Base-by-base conservation (phyloP, 2,888 invertebrate genomes). In the Hecatera dysodea region DNA sequence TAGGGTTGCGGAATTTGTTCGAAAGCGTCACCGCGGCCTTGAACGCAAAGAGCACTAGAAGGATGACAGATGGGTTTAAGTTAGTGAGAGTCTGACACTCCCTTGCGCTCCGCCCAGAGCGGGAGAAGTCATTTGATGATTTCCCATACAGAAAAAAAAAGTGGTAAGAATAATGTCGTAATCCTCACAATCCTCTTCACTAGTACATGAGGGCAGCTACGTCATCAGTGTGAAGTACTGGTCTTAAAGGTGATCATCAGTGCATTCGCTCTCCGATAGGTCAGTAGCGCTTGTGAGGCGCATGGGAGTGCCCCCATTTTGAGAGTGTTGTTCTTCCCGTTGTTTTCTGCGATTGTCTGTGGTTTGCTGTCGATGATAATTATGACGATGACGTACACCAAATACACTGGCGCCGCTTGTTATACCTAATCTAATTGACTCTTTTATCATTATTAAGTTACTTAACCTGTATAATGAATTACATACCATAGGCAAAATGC, bases 331-430 rank as follows among this genome's bases (percentile, higher is more conserved):
- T 55, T 39, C 69, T 46, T 27, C 44, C 15, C 39, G 70, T 50
- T 55, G 46, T 44, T 42, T 46, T 44, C 72, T 57, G 76, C 76
- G 50, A 56, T 22, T 48, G 57, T 50, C 48, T 75, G 72, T 67
- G 33, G 67, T 27, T 48, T 55, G 56, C 75, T 72, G 72, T 76
- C 56, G 57, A 76, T 76, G 52, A 78, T 36, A 80, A 80, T 56
- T 68, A 62, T 62, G 64, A 65, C 15, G 57, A 42, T 62, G 69
- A 61, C 42, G 39, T 12, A 75, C 48, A 33, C 42, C 53, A 17
- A 29, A 29, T 44, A 24, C 24, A 57, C 69, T 42, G 12, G 12
- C 5, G 27, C 11, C 39, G 12, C n/a, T 33, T 33, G 33, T 29
- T 55, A 55, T 33, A 55, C 5, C n/a, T 1, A 29, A 33, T n/a